Conservation (phyloP, 2,113 vertebrate genomes). For the Rhynchomys soricoides region DNA sequence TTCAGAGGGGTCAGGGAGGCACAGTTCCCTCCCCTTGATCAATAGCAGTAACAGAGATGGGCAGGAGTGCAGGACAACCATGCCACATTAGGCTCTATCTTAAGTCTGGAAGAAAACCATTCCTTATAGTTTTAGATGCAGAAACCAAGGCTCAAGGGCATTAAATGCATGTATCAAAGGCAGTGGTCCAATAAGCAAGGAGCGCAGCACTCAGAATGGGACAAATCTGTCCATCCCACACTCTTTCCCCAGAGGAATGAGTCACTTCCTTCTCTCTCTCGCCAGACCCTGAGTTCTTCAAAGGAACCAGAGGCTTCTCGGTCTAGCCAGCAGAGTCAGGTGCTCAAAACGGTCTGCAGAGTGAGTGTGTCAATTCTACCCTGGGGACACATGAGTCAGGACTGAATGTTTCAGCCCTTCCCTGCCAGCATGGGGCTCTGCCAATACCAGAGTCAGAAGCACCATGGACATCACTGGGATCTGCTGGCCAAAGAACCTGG, state of each 20-base stretch:
- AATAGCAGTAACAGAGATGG: not conserved
- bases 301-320: not conserved
- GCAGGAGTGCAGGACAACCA: not conserved
- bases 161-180: not conserved
- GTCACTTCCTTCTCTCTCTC: not conserved
- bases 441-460: fast-evolving
- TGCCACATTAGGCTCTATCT: fast-evolving
- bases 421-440: fast-evolving
- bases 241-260: not conserved
- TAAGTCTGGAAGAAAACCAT: not conserved
- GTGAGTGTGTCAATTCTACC: not conserved
- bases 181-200: not conserved
- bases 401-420: fast-evolving
- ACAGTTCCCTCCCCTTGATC: not conserved
- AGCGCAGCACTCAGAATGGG: not conserved
- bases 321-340: not conserved
- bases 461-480: not conserved
- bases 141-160: not conserved
- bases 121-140: not conserved
- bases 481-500: not conserved
- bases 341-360: not conserved
- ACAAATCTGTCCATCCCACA: not conserved
- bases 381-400: not conserved
- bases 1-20: not conserved
- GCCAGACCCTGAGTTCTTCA: not conserved